Evolutionary conservation across 1,140 invertebrate genomes (phyloP), one percentile per base, ranked within the genome.

Genomic region (Armadillidium nasatum): DNA sequence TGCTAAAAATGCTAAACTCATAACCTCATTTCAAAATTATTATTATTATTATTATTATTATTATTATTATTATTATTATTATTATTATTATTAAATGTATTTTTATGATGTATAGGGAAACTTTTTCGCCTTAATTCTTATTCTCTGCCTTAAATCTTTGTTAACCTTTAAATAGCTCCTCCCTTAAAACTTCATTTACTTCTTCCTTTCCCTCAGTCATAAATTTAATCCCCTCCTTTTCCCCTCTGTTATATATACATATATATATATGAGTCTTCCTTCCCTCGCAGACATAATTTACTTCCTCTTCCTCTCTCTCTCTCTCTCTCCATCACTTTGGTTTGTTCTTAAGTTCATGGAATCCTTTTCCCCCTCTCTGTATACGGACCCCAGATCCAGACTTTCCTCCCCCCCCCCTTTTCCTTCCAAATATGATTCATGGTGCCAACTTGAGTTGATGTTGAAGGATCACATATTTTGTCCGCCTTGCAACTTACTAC

Each of bases 401-500:
- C 1, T 19, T 60, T 60, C 50, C 46, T 9, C 15, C 9, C 15
- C 46, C 46, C 50, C 50, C 19, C 7, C 11, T 60, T 60, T 7
- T 7, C 50, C 0, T 1, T 13, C 50, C 11, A 19, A 60, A 7
- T 15, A 60, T 60, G 50, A 60, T 60, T 60, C 50, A 60, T 60
- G 50, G 50, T 60, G 50, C 50, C 50, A 60, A 60, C 11, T 60
- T 60, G 50, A 60, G 50, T 60, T 60, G 50, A 60, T 15, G 50
- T 60, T 60, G 50, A 60, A 19, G 50, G 50, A 60, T 60, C 50
- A 60, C 50, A 60, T 60, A 60, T 60, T 60, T 60, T 60, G 50
- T 60, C 50, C 50, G 50, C 50, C 19, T 13, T 60, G 50, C 50
- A 60, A 60, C 50, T 60, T 60, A 60, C 50, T 60, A 13, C 19